phyloP scores from a whole-genome alignment of 2,797 vertebrate genomes.

The Karalla daura region DNA sequence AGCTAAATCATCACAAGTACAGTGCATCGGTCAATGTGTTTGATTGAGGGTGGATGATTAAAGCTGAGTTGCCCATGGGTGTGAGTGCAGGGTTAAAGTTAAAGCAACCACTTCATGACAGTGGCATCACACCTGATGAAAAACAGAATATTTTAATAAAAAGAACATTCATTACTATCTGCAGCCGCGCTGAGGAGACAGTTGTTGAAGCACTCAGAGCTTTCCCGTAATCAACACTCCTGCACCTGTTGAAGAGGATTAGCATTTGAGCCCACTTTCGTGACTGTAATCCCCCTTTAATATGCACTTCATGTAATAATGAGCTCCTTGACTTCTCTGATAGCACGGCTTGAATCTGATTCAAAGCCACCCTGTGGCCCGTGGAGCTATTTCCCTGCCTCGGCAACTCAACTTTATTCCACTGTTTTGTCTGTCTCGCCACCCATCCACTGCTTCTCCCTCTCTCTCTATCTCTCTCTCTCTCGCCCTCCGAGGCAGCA shows the following conservation, averaged over 20 bases:
- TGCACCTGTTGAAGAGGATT: slow-evolving; percentile 73
- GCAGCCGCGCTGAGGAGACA: slow-evolving; percentile 30
- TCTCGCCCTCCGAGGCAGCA: slow-evolving; percentile 29
- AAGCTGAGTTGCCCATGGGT: no score
- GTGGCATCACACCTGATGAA: neutral
- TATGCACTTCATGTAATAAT: slow-evolving; percentile 70
- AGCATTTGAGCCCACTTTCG: slow-evolving; percentile 59
- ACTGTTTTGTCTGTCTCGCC: slow-evolving; percentile 22
- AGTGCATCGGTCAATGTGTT: no score
- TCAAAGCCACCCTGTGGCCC: slow-evolving; percentile 44
- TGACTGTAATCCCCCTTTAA: slow-evolving; percentile 69
- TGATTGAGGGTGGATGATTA: no score
- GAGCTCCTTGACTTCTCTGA: slow-evolving; percentile 72
- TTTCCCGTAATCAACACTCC: slow-evolving; percentile 53
- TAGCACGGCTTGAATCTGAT: slow-evolving; percentile 65
- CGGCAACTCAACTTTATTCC: slow-evolving; percentile 42
- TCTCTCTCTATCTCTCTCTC: slow-evolving; percentile 43
- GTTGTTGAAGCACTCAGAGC: slow-evolving; percentile 25
- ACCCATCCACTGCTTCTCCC: slow-evolving; percentile 18
- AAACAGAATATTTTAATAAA: neutral
- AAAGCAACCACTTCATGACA: no score
- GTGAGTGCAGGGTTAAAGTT: no score
- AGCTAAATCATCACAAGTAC: no score
- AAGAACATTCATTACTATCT: slow-evolving; percentile 15
- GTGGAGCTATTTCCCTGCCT: slow-evolving; percentile 29